Evolutionary conservation across 1,140 invertebrate genomes (phyloP).

Genomic region (Physella acuta): DNA sequence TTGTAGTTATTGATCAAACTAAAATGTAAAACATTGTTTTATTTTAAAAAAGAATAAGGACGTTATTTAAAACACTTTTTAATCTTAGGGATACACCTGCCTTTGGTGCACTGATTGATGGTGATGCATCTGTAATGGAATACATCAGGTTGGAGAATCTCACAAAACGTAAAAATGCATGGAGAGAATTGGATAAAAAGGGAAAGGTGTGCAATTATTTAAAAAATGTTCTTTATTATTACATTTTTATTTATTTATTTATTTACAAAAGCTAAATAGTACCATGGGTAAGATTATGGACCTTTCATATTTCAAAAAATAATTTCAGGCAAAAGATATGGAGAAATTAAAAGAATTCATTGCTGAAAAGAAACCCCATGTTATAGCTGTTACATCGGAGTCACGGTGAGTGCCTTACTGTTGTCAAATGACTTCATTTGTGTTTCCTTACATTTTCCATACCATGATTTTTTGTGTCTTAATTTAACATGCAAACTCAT

Average conservation of each 20-base stretch:
- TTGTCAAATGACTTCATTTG: background rate
- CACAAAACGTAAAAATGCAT: slow-evolving; percentile 78
- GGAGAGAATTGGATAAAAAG: slow-evolving; percentile 71
- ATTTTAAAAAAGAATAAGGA: too few species aligned
- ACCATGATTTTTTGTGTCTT: background rate
- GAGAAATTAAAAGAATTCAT: slow-evolving; percentile 84
- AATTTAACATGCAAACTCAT: background rate
- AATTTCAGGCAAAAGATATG: slow-evolving; percentile 75
- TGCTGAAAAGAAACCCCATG: slow-evolving; percentile 86
- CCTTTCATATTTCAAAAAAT: too few species aligned
- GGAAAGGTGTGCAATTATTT: slow-evolving; percentile 65
- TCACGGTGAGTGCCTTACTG: slow-evolving; percentile 71
- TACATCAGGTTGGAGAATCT: slow-evolving; percentile 84
- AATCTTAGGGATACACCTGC: slow-evolving; percentile 73
- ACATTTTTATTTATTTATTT: slow-evolving; percentile 7
- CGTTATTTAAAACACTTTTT: slow-evolving; percentile 1
- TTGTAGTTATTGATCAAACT: too few species aligned
- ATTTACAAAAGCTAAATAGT: background rate
- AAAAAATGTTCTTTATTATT: slow-evolving; percentile 17
- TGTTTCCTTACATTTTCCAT: background rate
- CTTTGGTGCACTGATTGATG: slow-evolving; percentile 82
- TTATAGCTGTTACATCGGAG: slow-evolving; percentile 87
- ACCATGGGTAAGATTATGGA: too few species aligned
- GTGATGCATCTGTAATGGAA: slow-evolving; percentile 89
- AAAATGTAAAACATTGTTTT: too few species aligned